phyloP scores from a whole-genome alignment of 1,140 invertebrate genomes.

The Antheraea pernyi region DNA sequence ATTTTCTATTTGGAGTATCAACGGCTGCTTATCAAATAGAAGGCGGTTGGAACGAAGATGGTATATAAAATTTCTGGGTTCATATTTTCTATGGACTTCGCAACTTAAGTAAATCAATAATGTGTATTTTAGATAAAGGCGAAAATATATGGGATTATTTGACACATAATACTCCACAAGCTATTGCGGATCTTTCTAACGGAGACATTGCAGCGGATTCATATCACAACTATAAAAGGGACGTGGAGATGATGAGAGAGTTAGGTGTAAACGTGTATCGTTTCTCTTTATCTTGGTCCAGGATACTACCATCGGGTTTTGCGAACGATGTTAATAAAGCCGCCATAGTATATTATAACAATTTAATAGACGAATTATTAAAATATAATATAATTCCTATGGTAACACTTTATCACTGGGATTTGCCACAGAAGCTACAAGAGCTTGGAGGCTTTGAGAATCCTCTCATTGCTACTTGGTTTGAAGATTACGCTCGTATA shows the following conservation, averaged over 20 bases:
- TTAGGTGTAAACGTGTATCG: conserved; percentile 65
- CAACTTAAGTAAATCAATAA: no score
- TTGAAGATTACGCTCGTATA: conserved; percentile 73
- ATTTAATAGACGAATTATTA: conserved; percentile 72
- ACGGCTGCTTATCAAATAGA: conserved; percentile 72
- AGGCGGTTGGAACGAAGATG: conserved; percentile 63
- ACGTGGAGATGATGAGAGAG: conserved; percentile 36
- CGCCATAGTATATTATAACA: conserved; percentile 79
- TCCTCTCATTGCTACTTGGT: conserved; percentile 60
- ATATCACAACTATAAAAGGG: conserved; percentile 35
- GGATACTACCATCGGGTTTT: conserved; percentile 78
- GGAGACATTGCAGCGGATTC: conserved; percentile 33
- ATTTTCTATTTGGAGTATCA: conserved; percentile 47
- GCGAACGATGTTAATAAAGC: conserved; percentile 67
- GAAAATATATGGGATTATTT: conserved; percentile 68
- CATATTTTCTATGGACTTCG: no score
- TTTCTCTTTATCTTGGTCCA: conserved; percentile 82
- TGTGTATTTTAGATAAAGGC: conserved; percentile 61
- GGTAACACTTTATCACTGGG: conserved; percentile 53
- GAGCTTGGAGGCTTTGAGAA: conserved; percentile 43
- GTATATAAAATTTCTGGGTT: conserved; percentile 17
- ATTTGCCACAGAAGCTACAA: conserved; percentile 44
- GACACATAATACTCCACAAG: conserved; percentile 37
- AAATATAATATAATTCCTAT: conserved; percentile 53
- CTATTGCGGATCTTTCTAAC: conserved; percentile 25